These are phyloP conservation scores for Gymnocheta viridis DNA, from an alignment of 2,888 invertebrate species.

Conservation along the genomic window DNA sequence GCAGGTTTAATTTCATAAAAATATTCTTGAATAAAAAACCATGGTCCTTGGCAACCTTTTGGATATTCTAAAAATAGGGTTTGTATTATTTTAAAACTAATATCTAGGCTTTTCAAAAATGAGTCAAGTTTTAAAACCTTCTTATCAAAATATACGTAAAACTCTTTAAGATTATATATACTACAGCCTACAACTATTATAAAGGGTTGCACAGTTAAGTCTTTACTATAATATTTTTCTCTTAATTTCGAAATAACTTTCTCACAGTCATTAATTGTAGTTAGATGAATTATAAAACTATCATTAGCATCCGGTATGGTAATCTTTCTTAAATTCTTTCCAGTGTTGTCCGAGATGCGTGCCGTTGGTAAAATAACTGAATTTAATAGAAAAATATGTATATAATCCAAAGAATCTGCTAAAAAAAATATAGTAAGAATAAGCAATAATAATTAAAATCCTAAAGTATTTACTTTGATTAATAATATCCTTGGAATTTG, in stretches of 20 bases:
- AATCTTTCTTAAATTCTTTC: slow-evolving; percentile 26
- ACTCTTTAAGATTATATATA: slow-evolving; percentile 31
- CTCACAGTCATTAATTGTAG: background rate
- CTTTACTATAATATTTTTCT: slow-evolving; percentile 6
- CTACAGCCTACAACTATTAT: slow-evolving; percentile 20
- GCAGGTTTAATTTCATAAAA: slow-evolving; percentile 32
- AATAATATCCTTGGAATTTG: slow-evolving; percentile 1
- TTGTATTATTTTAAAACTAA: slow-evolving; percentile 48
- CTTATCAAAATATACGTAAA: slow-evolving; percentile 58
- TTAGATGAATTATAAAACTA: slow-evolving; percentile 1
- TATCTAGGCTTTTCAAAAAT: slow-evolving; percentile 50
- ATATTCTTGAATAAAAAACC: slow-evolving; percentile 43
- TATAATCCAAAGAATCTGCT: slow-evolving; percentile 25
- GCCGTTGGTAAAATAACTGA: slow-evolving; percentile 50
- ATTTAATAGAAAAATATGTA: slow-evolving; percentile 37
- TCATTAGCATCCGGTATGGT: slow-evolving; percentile 34
- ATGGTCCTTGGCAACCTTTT: slow-evolving; percentile 27
- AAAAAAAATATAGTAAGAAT: background rate
- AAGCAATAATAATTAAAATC: background rate
- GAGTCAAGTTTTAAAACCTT: slow-evolving; percentile 45
- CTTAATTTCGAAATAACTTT: background rate
- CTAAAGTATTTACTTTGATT: slow-evolving; percentile 27
- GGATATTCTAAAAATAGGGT: slow-evolving; percentile 30
- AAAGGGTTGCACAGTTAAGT: background rate
- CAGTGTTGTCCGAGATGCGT: slow-evolving; percentile 18